Conservation (phyloP, 1,140 invertebrate species). For the Amphibalanus amphitrite region DNA sequence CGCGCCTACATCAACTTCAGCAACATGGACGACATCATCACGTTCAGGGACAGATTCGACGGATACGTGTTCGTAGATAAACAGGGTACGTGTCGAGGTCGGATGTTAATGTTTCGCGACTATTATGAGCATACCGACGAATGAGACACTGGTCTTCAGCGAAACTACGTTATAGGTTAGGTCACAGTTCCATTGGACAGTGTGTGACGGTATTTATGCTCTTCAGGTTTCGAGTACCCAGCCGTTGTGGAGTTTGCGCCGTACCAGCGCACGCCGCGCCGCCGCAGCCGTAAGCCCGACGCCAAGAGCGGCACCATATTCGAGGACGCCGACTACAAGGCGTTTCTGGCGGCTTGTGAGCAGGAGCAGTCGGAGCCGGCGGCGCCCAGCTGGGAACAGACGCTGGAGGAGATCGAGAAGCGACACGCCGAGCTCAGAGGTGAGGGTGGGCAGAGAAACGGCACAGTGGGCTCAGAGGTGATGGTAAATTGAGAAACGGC, state of each 20-base stretch:
- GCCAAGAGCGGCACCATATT: constrained; percentile 74
- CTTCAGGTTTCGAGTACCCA: constrained; percentile 64
- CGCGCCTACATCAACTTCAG: constrained; percentile 83
- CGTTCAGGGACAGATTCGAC: constrained; percentile 88
- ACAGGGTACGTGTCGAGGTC: constrained; percentile 52
- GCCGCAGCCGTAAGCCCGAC: constrained; percentile 31
- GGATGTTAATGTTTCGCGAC: too few species aligned
- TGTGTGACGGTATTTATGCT: constrained; percentile 1
- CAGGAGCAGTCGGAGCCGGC: constrained; percentile 16
- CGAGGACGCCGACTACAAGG: constrained; percentile 60
- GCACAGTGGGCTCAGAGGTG: too few species aligned
- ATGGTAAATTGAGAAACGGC: too few species aligned
- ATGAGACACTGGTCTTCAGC: too few species aligned
- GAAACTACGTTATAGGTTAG: too few species aligned
- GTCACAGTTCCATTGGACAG: too few species aligned
- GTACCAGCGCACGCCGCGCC: constrained; percentile 64
- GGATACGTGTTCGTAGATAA: constrained; percentile 87
- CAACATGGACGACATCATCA: constrained; percentile 53
- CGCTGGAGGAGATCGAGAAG: constrained; percentile 13
- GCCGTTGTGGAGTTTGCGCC: constrained; percentile 89
- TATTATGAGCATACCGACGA: too few species aligned
- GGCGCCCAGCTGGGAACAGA: constrained; percentile 10
- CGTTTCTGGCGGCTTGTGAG: constrained; percentile 51
- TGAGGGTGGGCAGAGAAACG: too few species aligned
- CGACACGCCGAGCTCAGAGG: constrained; percentile 13